Conservation (phyloP, 1,140 invertebrate species). For the Ostrea edulis region DNA sequence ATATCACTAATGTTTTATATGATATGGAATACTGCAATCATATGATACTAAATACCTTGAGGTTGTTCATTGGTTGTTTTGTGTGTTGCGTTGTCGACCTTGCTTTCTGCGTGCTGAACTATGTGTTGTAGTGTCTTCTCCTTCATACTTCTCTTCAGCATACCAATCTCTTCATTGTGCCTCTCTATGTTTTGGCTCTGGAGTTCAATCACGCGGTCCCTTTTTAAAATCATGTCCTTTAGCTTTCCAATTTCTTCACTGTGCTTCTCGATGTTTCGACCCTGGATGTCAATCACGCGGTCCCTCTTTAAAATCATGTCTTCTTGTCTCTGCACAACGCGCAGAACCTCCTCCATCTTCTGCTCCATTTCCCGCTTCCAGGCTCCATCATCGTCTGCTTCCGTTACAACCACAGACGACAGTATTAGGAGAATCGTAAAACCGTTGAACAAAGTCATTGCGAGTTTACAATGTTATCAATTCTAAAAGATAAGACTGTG, state of each 20-base stretch:
- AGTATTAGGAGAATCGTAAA: background rate
- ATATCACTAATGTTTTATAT: too few species aligned
- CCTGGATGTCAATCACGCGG: background rate
- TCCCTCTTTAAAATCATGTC: background rate
- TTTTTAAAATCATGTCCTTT: background rate
- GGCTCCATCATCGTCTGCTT: background rate
- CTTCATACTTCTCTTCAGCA: background rate
- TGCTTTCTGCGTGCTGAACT: background rate
- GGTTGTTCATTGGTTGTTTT: background rate
- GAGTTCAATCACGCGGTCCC: background rate
- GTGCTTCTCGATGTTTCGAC: background rate
- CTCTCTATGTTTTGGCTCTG: background rate
- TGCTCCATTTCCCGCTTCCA: background rate
- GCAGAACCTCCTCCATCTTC: background rate
- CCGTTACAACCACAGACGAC: background rate
- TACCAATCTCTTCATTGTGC: background rate
- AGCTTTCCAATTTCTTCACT: background rate
- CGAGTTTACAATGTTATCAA: background rate
- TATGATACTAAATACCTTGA: background rate
- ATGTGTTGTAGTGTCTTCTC: background rate
- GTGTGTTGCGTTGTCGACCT: background rate
- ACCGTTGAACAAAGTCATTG: background rate
- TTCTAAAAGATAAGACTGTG: background rate
- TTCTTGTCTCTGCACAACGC: background rate
- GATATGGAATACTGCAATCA: too few species aligned